Evolutionary conservation across 1,140 invertebrate genomes (phyloP), one percentile per base, ranked within the genome.

Genomic region (Melitaea cinxia): DNA sequence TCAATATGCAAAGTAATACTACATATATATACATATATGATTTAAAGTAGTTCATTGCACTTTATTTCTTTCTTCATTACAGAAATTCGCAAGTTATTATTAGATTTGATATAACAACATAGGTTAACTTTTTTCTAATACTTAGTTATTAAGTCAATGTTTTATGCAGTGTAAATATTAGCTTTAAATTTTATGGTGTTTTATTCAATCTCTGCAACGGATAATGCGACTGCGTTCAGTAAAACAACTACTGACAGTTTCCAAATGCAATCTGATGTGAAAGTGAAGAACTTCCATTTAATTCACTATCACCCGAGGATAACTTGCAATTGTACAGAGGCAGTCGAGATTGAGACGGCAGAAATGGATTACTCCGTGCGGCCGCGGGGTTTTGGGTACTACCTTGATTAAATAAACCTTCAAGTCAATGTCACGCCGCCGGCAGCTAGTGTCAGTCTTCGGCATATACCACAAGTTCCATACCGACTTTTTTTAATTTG

Each of bases 321-420:
- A 80, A 78, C 73, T 54, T 62, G 78, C 78, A 80, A 86, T 86
- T 83, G 84, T 78, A 71, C 78, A 62, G 80, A 77, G 75, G 83
- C 79, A 83, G 71, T 78, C 65, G 74, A 73, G 78, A 90, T 90
- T 89, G 85, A 87, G 87, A 87, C 77, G 73, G 80, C 77, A 86
- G 79, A 64, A 79, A 80, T 77, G 71, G 73, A 82, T 85, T 83
- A 67, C 77, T 61, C 15, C 7, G 39, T 23, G 50, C 59, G 50
- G 79, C 75, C 78, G 39, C 47, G 53, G 76, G 85, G 73, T 56
- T 50, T 59, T 30, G 63, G 61, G 70, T 65, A 77, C 75, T 77
- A 61, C 52, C 82, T 87, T 90, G 83, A 88, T 90, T 90, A 88
- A 88, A 88, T 88, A 89, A 88, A 89, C 75, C 80, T 85, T 85